Conservation (phyloP, 2,113 vertebrate species). For the Kobus ellipsiprymnus region DNA sequence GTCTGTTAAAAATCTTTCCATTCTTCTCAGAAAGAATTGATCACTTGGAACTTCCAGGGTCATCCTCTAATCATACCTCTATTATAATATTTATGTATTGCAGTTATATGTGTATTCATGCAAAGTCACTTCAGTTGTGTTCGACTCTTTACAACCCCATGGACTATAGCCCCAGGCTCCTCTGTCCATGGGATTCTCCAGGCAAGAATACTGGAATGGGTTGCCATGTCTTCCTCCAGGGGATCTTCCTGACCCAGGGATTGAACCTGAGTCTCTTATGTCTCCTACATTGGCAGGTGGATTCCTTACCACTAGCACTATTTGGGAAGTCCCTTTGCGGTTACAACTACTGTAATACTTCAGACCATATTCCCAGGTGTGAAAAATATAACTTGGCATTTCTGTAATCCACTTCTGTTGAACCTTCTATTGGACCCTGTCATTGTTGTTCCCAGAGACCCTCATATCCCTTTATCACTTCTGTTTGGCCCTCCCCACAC, state of each 20-base stretch:
- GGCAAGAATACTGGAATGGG: neutral
- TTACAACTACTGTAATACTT: neutral
- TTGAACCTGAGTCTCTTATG: neutral
- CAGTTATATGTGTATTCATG: neutral
- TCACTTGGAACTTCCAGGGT: neutral
- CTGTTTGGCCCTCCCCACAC: neutral
- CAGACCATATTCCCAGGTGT: neutral
- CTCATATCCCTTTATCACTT: neutral
- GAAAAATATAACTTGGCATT: neutral
- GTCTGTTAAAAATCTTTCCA: neutral
- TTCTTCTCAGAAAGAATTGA: neutral
- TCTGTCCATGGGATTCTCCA: neutral
- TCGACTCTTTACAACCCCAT: neutral
- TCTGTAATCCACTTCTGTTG: neutral
- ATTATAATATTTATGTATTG: neutral
- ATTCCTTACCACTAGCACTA: neutral
- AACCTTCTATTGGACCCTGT: neutral
- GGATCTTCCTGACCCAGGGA: neutral
- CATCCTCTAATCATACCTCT: neutral
- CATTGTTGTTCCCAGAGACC: rapidly evolving
- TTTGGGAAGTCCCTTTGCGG: neutral
- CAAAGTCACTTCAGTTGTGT: neutral
- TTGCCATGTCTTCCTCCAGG: neutral
- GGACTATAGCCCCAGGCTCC: neutral
- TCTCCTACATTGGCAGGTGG: neutral